Evolutionary conservation across 2,113 vertebrate genomes (phyloP).

Genomic region (Okapia johnstoni): DNA sequence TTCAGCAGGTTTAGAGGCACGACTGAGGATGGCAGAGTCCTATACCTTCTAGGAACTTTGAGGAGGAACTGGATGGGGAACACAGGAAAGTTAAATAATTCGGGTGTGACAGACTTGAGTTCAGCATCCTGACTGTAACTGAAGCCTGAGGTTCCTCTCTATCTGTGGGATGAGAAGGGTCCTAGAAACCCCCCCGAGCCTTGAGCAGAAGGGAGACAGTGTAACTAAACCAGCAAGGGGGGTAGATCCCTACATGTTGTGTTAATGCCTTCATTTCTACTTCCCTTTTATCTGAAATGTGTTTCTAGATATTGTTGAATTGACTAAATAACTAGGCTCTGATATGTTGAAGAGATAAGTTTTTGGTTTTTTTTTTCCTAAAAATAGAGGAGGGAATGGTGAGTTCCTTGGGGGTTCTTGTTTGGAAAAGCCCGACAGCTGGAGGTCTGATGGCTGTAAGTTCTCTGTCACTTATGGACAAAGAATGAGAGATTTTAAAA

Average conservation of each 20-base stretch:
- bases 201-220: background rate
- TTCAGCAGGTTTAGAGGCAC: background rate
- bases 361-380: background rate
- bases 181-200: too few species aligned
- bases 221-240: fast-evolving
- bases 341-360: background rate
- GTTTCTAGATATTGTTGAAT: background rate
- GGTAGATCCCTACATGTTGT: background rate
- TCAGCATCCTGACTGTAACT: background rate
- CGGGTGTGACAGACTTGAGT: background rate
- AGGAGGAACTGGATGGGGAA: background rate
- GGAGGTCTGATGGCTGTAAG: background rate
- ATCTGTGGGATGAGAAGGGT: background rate
- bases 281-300: background rate
- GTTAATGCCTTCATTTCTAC: background rate
- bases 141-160: background rate
- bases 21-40: background rate
- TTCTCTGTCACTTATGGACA: background rate
- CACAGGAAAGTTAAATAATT: background rate
- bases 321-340: background rate
- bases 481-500: background rate
- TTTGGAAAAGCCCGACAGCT: background rate
- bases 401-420: background rate
- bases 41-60: background rate
- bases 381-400: background rate